Conservation (phyloP, 2,113 vertebrate species). For the Sorex fumeus region DNA sequence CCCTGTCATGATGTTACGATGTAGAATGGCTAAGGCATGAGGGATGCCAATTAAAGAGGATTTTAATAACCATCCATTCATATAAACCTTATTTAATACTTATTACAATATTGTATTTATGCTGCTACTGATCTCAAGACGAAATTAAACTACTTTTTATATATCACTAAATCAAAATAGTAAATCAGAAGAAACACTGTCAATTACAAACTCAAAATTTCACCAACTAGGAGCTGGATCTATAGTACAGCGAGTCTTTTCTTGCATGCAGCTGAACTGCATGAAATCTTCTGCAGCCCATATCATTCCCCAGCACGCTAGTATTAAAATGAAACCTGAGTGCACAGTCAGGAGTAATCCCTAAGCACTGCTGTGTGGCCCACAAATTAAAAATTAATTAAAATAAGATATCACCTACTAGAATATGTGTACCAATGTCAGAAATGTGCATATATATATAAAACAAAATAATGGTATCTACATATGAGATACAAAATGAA, state of each 20-base stretch:
- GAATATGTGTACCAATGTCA: background rate
- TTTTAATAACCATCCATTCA: background rate
- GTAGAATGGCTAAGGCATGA: background rate
- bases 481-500: background rate
- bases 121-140: background rate
- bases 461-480: background rate
- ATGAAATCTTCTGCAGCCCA: too few species aligned
- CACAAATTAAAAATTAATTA: too few species aligned
- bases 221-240: background rate
- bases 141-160: background rate
- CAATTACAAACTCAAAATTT: conserved; percentile 51
- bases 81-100: background rate
- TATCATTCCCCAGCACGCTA: too few species aligned
- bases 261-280: too few species aligned
- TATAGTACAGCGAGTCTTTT: too few species aligned
- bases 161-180: background rate
- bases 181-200: conserved; percentile 22
- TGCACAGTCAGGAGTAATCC: too few species aligned
- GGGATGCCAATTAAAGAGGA: background rate
- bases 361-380: too few species aligned
- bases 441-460: background rate
- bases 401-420: too few species aligned
- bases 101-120: conserved; percentile 53
- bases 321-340: too few species aligned
- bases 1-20: background rate